Evolutionary conservation across 2,797 vertebrate genomes (phyloP).

Genomic region (Cyprinodon diabolis): DNA sequence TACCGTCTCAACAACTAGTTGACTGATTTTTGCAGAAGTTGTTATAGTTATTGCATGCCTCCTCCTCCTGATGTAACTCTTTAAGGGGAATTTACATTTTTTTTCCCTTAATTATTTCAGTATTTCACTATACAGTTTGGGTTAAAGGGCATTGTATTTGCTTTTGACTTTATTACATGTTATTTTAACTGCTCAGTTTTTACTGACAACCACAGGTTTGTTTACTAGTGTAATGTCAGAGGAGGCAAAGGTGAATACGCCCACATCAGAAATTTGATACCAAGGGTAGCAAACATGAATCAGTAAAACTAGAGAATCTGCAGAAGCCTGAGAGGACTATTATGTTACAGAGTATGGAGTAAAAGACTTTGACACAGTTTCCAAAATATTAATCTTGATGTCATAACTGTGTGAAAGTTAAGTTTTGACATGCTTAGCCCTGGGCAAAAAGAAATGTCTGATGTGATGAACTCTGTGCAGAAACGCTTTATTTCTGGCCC

Average conservation of each 20-base stretch:
- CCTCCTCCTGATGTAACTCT: not conserved
- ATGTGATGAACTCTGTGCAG: constrained; percentile 38
- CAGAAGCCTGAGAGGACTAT: constrained; percentile 18
- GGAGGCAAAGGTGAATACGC: constrained; percentile 23
- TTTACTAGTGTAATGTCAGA: constrained; percentile 30
- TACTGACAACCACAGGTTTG: constrained; percentile 15
- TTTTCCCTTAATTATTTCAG: constrained; percentile 26
- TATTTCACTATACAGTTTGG: constrained; percentile 25
- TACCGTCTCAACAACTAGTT: too few relatives aligned
- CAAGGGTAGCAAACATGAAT: constrained; percentile 8
- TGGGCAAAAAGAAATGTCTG: constrained; percentile 26
- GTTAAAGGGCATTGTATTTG: constrained; percentile 13
- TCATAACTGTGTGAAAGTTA: constrained; percentile 27
- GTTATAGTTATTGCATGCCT: not conserved
- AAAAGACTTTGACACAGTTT: not conserved
- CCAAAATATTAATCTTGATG: not conserved
- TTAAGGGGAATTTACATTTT: constrained; percentile 8
- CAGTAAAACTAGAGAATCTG: constrained; percentile 8
- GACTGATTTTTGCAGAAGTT: too few relatives aligned
- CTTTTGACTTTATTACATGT: constrained; percentile 26
- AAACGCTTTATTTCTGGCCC: constrained; percentile 12
- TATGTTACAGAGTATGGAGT: not conserved
- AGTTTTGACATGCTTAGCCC: constrained; percentile 36
- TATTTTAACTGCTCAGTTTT: constrained; percentile 13
- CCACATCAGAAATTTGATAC: constrained; percentile 19